Evolutionary conservation across 1,140 invertebrate species (phyloP), one percentile per base, ranked within the genome.

Genomic region (Pogonomyrmex californicus): DNA sequence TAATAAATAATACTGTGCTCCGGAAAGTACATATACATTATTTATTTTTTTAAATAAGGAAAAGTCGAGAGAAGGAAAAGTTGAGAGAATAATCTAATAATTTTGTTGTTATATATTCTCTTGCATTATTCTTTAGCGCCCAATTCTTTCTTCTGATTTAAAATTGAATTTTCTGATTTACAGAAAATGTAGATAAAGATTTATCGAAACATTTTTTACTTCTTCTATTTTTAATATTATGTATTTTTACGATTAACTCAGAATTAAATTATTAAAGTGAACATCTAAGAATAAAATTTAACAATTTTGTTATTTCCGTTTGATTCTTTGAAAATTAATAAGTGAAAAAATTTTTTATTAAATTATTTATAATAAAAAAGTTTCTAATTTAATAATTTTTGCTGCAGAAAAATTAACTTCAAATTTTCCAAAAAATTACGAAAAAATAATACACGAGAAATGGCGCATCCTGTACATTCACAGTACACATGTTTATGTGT

Each of bases 1-100:
- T 44, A 44, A 47, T 23, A 75, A 87, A 89, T 36, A 75, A 63
- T 17, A 2, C 14, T 56, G 7, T 47, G 2, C 10, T 71, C 6
- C 38, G 4, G 14, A 36, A 44, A 12, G 10, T 54, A 23, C 23
- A 68, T 1, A 14, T 58, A 14, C 1, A 1, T 62, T 10, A 65
- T 47, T 23, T 38, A 44, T 65, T 68, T 12, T 12, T 38, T n/a
- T 17, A 54, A 68, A 54, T 63, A 14, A 77, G 41, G 36, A 78
- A 63, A 47, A 49, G 3, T 56, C 6, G 23, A 23, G 23, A 23
- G 23, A 23, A 23, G 23, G 23, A 23, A 23, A 23, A 23, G 23
- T 23, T 23, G 23, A 23, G 23, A 23, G 23, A 23, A 23, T 23
- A 23, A 0, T 23, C 23, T 23, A 23, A 23, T 23, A 23, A 23